These are phyloP conservation scores for Vesta saturnalis DNA, from an alignment of 2,888 invertebrate genomes.

Conservation along the genomic window DNA sequence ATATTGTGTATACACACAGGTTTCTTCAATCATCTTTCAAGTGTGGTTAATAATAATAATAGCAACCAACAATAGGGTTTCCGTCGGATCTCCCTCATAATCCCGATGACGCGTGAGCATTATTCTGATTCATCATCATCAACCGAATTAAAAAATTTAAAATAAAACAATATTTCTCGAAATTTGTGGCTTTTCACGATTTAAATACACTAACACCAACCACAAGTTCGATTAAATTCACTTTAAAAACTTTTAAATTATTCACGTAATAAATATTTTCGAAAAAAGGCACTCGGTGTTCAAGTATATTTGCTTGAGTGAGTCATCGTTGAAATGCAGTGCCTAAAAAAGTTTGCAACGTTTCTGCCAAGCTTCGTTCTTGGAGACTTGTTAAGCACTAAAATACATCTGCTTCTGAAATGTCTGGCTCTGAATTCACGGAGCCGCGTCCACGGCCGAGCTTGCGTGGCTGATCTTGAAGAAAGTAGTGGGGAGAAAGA, in stretches of 20 bases:
- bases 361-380: slow-evolving; percentile 17
- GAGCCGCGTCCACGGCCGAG: slow-evolving; percentile 43
- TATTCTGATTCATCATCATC: neutral
- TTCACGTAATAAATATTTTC: neutral
- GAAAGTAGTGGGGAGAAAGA: slow-evolving; percentile 55
- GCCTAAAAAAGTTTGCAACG: neutral
- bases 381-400: slow-evolving; percentile 24
- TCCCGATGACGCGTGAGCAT: slow-evolving; percentile 14
- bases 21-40: slow-evolving; percentile 31
- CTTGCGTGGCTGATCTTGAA: slow-evolving; percentile 55
- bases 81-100: slow-evolving; percentile 42
- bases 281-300: slow-evolving; percentile 9
- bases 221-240: slow-evolving; percentile 9
- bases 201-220: slow-evolving; percentile 11
- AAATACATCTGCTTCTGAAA: slow-evolving; percentile 25
- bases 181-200: neutral
- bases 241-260: slow-evolving; percentile 12
- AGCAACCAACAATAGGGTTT: slow-evolving; percentile 40
- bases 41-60: slow-evolving; percentile 38
- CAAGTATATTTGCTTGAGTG: neutral
- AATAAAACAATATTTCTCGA: too few relatives aligned
- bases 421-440: slow-evolving; percentile 25
- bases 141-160: too few relatives aligned
- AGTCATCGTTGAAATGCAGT: slow-evolving; percentile 9
- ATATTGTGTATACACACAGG: slow-evolving; percentile 31